These are phyloP conservation scores for Merops nubicus DNA, from an alignment of 2,113 vertebrate genomes.

Conservation along the genomic window DNA sequence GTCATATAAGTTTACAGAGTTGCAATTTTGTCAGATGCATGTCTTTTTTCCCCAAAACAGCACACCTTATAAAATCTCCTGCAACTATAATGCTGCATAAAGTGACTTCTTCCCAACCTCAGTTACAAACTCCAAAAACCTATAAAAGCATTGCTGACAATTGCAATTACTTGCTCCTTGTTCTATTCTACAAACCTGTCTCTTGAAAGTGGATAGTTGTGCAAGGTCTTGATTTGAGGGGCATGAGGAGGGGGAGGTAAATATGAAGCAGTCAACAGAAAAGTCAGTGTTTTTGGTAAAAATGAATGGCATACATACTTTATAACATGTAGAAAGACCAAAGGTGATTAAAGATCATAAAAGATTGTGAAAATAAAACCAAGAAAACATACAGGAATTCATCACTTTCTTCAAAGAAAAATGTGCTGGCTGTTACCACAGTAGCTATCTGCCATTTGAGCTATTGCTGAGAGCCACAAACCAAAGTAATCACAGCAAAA, in stretches of 20 bases:
- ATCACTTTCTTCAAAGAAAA: neutral
- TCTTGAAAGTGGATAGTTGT: neutral
- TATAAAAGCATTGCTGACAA: neutral
- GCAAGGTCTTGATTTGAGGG: neutral
- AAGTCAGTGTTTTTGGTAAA: neutral
- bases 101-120: neutral
- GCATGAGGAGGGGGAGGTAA: neutral
- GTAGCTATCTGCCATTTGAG: neutral
- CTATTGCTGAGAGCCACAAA: neutral
- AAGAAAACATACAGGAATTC: neutral
- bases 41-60: neutral
- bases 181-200: neutral
- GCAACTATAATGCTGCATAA: neutral
- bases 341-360: neutral
- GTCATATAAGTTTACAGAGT: conserved; percentile 2
- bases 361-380: neutral
- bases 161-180: neutral
- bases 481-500: neutral
- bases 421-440: neutral
- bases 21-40: neutral
- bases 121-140: neutral
- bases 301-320: neutral
- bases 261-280: neutral
- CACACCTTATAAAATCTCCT: neutral
- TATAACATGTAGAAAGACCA: neutral